Conservation (phyloP, 2,888 invertebrate species). For the Cephalotes varians region DNA sequence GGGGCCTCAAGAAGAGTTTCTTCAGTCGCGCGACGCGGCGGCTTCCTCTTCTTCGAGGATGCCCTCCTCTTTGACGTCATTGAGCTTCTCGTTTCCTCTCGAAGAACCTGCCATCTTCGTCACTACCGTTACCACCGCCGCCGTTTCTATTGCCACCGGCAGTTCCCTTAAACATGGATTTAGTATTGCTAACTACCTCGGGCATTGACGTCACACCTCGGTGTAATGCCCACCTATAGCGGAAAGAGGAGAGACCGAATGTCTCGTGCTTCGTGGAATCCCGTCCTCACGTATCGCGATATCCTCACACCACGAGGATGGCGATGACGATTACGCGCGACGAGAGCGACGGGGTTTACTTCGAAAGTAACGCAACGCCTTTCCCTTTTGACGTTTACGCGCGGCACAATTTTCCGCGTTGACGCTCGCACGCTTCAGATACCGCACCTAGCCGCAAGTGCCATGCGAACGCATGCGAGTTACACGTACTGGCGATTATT, state of each 20-base stretch:
- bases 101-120: not conserved
- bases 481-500: not conserved
- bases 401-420: conserved; percentile 51
- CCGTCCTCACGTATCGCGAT: not conserved
- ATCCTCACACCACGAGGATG: not conserved
- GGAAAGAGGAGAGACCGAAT: conserved; percentile 29
- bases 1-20: conserved; percentile 8
- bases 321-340: conserved; percentile 8
- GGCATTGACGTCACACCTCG: conserved; percentile 20
- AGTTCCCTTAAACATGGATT: conserved; percentile 48
- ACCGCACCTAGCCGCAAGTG: not conserved
- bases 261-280: conserved; percentile 30
- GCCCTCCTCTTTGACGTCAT: conserved; percentile 60
- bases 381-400: conserved; percentile 59
- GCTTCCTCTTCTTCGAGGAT: conserved; percentile 44
- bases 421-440: conserved; percentile 5
- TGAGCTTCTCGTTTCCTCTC: conserved; percentile 54
- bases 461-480: not conserved
- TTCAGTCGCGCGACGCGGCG: conserved; percentile 9
- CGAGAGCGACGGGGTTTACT: conserved; percentile 21
- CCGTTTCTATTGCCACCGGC: not conserved
- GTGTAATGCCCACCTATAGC: conserved; percentile 18
- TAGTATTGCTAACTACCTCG: conserved; percentile 2
- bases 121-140: not conserved
- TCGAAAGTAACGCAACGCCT: conserved; percentile 51